phyloP scores from a whole-genome alignment of 2,113 vertebrate genomes.

The Nyctereutes procyonoides region DNA sequence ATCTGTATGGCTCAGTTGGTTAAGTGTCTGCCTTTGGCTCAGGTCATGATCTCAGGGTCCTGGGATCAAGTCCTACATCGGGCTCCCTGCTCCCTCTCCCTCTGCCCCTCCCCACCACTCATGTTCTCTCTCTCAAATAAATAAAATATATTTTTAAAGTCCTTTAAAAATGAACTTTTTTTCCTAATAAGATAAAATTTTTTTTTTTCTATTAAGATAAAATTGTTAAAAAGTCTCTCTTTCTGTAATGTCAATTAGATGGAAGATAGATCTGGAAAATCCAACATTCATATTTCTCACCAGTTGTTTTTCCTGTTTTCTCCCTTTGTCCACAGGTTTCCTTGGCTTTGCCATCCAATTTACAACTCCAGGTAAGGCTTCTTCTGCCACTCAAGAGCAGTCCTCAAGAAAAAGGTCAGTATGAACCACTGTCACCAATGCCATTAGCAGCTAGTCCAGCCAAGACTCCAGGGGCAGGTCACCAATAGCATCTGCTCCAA shows the following conservation, averaged over 20 bases:
- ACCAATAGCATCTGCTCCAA: neutral
- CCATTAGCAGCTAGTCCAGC: neutral
- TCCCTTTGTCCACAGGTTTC: neutral
- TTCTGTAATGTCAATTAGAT: neutral
- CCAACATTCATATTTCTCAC: neutral
- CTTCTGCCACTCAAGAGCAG: neutral
- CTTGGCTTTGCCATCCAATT: neutral
- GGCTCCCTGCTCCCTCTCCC: no score
- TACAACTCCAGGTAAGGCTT: neutral
- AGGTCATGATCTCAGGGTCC: no score
- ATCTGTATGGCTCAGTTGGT: no score
- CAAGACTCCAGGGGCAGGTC: neutral
- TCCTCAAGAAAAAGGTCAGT: neutral
- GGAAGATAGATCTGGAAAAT: neutral
- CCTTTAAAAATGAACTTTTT: neutral
- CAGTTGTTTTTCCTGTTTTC: neutral
- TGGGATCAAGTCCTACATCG: no score
- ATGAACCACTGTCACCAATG: neutral
- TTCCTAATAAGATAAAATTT: neutral
- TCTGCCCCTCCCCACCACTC: no score
- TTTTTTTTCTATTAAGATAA: neutral
- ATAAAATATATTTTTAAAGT: no score
- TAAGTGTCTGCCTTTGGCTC: no score
- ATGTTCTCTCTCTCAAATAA: no score
- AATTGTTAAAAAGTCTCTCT: neutral